Evolutionary conservation across 2,888 invertebrate genomes (phyloP).

Genomic region (Pantelozetes paolii): DNA sequence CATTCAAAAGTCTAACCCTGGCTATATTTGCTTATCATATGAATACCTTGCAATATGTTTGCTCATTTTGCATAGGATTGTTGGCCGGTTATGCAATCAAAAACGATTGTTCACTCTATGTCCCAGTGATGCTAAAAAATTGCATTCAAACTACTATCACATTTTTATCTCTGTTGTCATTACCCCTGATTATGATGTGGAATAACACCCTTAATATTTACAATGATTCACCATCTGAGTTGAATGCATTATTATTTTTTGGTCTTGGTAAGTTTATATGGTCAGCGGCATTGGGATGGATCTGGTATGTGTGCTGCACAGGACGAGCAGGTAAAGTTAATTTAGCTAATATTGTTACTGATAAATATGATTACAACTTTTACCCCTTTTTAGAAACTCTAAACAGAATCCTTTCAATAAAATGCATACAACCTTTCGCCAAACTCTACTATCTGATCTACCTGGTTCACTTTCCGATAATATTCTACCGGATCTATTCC

Average conservation of each 20-base stretch:
- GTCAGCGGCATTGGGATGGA: conserved; percentile 31
- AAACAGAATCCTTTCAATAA: background rate
- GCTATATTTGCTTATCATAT: conserved; percentile 27
- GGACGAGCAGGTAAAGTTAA: background rate
- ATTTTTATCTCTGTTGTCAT: background rate
- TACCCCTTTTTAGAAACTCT: background rate
- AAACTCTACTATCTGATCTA: conserved; percentile 27
- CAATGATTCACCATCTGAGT: conserved; percentile 14
- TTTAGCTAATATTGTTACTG: background rate
- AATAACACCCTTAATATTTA: conserved; percentile 25
- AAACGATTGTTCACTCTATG: background rate
- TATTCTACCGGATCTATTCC: conserved; percentile 37
- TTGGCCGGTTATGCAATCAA: conserved; percentile 35
- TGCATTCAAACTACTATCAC: background rate
- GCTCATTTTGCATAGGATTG: conserved; percentile 28
- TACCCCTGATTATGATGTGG: conserved; percentile 16
- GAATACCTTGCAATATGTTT: conserved; percentile 39
- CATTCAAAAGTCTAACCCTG: conserved; percentile 3
- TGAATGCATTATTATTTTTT: conserved; percentile 32
- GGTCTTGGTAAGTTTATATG: conserved; percentile 23
- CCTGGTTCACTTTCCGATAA: conserved; percentile 34
- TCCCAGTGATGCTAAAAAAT: background rate
- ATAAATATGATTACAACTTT: background rate
- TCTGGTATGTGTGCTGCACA: conserved; percentile 20
- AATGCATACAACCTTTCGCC: conserved; percentile 33